Evolutionary conservation across 2,888 invertebrate genomes (phyloP), one percentile per base, ranked within the genome.

Genomic region (Cryptocephalus moraei): DNA sequence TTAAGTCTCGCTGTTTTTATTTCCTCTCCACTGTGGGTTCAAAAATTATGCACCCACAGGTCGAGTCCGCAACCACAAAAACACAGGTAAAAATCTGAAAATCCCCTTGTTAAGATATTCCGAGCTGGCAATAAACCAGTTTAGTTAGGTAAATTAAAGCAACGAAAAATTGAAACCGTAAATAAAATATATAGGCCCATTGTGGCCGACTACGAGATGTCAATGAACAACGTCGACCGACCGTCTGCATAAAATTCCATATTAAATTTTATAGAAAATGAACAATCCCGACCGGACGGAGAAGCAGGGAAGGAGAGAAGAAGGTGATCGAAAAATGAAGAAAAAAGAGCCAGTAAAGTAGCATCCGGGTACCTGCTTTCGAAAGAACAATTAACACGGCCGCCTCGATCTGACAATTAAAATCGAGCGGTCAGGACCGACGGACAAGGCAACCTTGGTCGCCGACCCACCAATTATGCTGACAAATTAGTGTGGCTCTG

Each of bases 401-500:
- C 61, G 59, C 63, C 64, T 50, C 50, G 59, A 62, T 59, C 62
- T 63, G 63, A 64, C 65, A 67, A 67, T 67, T 67, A 67, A 66
- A 67, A 66, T 62, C 63, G 61, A 63, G 62, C 64, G 60, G 36
- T n/a, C 36, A 36, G 36, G 22, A 22, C 22, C 22, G 22, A 22
- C 22, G 22, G 22, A 22, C 22, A 6, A 22, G 22, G 62, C 57
- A 58, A 60, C 59, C 57, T 55, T 51, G 54, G 57, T 61, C 63
- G 63, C 64, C 64, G 63, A 66, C 66, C 62, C 63, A 62, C 65
- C 64, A 66, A 66, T 66, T 66, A 66, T 62, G 56, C 66, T 66
- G 66, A 67, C 66, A 67, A 66, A 67, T 66, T 67, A 66, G 66
- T 66, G 60, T 61, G 12, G 63, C 62, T 65, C 66, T 64, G 64